Evolutionary conservation across 2,888 invertebrate species (phyloP).

Genomic region (Dicycla oo): DNA sequence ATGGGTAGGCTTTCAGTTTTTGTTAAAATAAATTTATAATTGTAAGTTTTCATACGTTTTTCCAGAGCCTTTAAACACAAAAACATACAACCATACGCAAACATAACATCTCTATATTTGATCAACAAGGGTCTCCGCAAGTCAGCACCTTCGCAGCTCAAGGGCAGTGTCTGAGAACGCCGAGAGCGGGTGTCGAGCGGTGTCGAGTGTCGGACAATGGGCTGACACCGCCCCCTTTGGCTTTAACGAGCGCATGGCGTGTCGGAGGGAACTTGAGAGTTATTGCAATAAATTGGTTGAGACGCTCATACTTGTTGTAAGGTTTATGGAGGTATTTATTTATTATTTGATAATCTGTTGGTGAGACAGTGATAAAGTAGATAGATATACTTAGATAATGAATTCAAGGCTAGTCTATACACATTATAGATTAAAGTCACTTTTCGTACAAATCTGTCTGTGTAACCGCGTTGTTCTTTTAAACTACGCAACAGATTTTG

Average conservation of each 20-base stretch:
- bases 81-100: slow-evolving; percentile 15
- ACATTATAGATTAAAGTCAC: background rate
- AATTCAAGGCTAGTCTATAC: background rate
- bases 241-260: slow-evolving; percentile 61
- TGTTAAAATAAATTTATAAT: background rate
- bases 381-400: background rate
- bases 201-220: slow-evolving; percentile 50
- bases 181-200: slow-evolving; percentile 36
- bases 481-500: background rate
- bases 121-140: slow-evolving; percentile 38
- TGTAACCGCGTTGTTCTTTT: background rate
- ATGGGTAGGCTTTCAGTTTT: background rate
- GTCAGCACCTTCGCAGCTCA: slow-evolving; percentile 43
- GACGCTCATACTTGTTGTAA: slow-evolving; percentile 20
- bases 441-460: background rate
- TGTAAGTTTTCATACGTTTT: background rate
- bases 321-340: slow-evolving; percentile 10
- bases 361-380: background rate
- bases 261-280: slow-evolving; percentile 42
- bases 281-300: slow-evolving; percentile 52
- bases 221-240: slow-evolving; percentile 38
- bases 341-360: slow-evolving; percentile 13
- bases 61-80: slow-evolving; percentile 1
- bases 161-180: slow-evolving; percentile 53
- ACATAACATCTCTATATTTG: slow-evolving; percentile 49